A percentile compares a stretch with the other conserved stretches of the same genome.
phyloP scores from a whole-genome alignment of 2,888 invertebrate species.

The Eilema griseolum region DNA sequence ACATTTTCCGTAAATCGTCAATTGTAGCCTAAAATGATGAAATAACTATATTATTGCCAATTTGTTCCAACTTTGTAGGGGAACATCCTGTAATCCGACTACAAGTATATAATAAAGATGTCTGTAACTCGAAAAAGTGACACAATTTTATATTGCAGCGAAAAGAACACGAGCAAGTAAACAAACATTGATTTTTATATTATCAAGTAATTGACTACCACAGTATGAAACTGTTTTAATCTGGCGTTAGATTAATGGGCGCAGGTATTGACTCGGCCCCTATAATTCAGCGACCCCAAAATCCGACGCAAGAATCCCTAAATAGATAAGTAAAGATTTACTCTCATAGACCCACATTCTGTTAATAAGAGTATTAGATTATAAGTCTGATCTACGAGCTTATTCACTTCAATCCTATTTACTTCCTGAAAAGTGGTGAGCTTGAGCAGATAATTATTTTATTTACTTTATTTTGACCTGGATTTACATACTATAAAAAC shows the following conservation, averaged over 20 bases:
- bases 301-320: constrained; percentile 7
- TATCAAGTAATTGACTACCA: neutral
- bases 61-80: neutral
- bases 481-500: constrained; percentile 6
- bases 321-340: constrained; percentile 6
- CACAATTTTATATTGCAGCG: neutral
- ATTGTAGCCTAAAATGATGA: neutral
- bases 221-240: neutral
- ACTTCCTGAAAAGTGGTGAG: neutral
- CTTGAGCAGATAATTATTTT: neutral
- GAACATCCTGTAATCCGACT: neutral
- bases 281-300: constrained; percentile 16
- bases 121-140: neutral
- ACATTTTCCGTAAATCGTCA: neutral
- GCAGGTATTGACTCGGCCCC: constrained; percentile 7
- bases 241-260: constrained; percentile 5
- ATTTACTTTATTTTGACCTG: constrained; percentile 16
- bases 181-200: neutral
- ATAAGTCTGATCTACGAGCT: neutral
- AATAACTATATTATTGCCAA: neutral
- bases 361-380: constrained; percentile 2
- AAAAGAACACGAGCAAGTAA: too few relatives aligned
- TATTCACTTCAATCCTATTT: neutral
- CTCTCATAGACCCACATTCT: neutral
- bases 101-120: neutral